phyloP scores from a whole-genome alignment of 2,888 invertebrate genomes.

The Oligia fasciuncula region DNA sequence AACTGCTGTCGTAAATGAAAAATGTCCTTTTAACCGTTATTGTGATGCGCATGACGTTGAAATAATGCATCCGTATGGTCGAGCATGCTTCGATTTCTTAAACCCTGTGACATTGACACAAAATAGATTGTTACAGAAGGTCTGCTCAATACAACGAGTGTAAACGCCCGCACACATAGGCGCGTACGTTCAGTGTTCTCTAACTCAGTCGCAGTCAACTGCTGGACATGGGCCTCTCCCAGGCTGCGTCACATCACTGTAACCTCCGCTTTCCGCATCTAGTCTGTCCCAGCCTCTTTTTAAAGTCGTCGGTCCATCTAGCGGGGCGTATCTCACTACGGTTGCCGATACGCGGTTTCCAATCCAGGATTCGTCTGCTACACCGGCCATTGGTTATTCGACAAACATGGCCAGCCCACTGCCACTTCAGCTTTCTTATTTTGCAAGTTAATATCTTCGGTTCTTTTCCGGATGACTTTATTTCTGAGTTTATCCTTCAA shows the following conservation, averaged over 20 bases:
- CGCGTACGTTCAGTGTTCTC: neutral
- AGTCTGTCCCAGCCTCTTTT: neutral
- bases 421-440: neutral
- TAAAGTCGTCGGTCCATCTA: neutral
- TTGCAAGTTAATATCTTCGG: too few relatives aligned
- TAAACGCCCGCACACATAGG: too few relatives aligned
- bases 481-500: neutral
- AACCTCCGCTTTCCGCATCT: neutral
- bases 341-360: neutral
- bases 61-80: slow-evolving; percentile 60
- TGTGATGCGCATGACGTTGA: slow-evolving; percentile 59
- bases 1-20: slow-evolving; percentile 55
- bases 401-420: neutral
- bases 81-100: slow-evolving; percentile 61
- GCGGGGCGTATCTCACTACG: too few relatives aligned
- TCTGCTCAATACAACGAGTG: neutral
- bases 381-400: neutral
- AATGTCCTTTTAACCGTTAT: slow-evolving; percentile 55
- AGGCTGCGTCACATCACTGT: neutral
- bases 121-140: slow-evolving; percentile 4
- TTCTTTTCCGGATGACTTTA: neutral
- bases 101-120: slow-evolving; percentile 18
- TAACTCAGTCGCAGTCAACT: neutral
- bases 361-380: neutral
- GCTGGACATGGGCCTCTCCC: neutral